These are phyloP conservation scores for Verasper variegatus DNA, from an alignment of 2,113 vertebrate genomes.

Conservation along the genomic window DNA sequence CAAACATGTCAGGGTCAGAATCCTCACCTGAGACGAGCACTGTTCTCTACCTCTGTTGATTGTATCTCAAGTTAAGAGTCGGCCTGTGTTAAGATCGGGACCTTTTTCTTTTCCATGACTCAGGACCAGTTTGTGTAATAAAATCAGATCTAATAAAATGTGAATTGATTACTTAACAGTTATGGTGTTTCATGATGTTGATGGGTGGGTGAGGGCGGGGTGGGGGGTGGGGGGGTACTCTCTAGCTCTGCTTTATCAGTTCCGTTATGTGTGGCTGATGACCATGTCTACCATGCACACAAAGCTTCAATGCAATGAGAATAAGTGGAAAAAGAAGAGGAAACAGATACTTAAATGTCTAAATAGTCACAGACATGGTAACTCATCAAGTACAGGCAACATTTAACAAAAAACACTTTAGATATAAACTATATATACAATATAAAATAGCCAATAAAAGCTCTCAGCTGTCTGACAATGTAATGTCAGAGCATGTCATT, in stretches of 20 bases:
- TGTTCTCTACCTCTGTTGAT: constrained; percentile 20
- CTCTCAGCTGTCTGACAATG: background rate
- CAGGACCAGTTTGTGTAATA: constrained; percentile 64
- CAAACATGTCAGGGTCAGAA: constrained; percentile 8
- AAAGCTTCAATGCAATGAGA: background rate
- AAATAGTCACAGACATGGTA: background rate
- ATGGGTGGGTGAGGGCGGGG: background rate
- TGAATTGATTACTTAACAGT: constrained; percentile 37
- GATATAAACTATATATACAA: no score
- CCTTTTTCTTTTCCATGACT: constrained; percentile 19
- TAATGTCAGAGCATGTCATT: background rate
- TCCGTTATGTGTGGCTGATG: no score
- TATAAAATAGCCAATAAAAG: no score
- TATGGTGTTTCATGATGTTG: background rate
- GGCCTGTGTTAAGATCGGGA: constrained; percentile 34
- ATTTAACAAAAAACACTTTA: no score
- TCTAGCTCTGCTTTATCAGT: no score
- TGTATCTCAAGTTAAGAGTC: constrained; percentile 32
- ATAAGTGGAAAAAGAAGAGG: no score
- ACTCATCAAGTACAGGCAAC: background rate
- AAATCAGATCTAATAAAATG: constrained; percentile 57
- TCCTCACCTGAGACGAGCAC: constrained; percentile 30
- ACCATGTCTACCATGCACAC: background rate
- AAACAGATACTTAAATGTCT: no score
- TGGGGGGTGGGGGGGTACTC: no score